These are phyloP conservation scores for Agrotis segetum DNA, from an alignment of 2,888 invertebrate genomes.

Conservation along the genomic window DNA sequence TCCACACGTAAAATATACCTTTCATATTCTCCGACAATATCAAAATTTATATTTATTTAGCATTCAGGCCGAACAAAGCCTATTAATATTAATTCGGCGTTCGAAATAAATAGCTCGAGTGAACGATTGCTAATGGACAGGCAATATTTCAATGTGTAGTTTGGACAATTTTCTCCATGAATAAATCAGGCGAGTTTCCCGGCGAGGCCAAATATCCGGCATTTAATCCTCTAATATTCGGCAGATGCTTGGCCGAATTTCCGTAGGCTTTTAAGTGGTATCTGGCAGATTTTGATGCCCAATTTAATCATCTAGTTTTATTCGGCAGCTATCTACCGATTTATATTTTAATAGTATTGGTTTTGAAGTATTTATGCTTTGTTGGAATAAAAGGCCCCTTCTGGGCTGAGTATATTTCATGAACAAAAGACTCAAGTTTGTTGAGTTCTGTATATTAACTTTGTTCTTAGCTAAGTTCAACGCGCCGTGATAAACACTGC, in stretches of 20 bases:
- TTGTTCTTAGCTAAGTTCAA: conserved; percentile 20
- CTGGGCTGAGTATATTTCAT: not conserved
- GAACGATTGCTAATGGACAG: conserved; percentile 55
- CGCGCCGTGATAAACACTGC: conserved; percentile 16
- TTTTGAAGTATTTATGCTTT: conserved; percentile 4
- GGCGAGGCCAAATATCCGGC: conserved; percentile 40
- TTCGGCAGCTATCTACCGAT: conserved; percentile 29
- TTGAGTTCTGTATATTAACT: conserved; percentile 23
- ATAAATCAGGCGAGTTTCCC: conserved; percentile 55
- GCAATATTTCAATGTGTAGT: conserved; percentile 59
- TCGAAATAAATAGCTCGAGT: conserved; percentile 49
- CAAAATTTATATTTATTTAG: conserved; percentile 41
- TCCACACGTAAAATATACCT: conserved; percentile 13
- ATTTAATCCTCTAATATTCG: conserved; percentile 63
- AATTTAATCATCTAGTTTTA: conserved; percentile 41
- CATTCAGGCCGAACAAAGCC: conserved; percentile 31
- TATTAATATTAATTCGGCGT: conserved; percentile 42
- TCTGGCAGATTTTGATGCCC: conserved; percentile 32
- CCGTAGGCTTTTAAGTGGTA: conserved; percentile 42
- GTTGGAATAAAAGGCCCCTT: not conserved
- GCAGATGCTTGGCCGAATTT: conserved; percentile 33
- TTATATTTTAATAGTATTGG: conserved; percentile 8
- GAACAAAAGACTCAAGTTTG: conserved; percentile 23
- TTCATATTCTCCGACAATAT: conserved; percentile 24
- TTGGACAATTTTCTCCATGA: conserved; percentile 65